Conservation (phyloP, 2,888 invertebrate species). For the Euphydryas editha region DNA sequence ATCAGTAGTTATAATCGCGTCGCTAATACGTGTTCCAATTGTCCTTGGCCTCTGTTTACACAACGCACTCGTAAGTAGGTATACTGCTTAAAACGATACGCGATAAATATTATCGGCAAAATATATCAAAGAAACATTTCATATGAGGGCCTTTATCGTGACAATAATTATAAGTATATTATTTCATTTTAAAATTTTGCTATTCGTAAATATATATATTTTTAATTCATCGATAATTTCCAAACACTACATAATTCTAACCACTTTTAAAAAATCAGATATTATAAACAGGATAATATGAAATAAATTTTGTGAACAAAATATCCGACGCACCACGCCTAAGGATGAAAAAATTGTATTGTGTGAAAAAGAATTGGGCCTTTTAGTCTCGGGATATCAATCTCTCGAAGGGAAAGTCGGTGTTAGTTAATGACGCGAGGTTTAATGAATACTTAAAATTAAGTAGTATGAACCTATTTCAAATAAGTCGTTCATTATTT, state of each 20-base stretch:
- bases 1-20: slow-evolving; percentile 53
- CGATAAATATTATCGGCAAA: slow-evolving; percentile 45
- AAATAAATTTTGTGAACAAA: no score
- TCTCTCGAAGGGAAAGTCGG: no score
- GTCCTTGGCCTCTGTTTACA: slow-evolving; percentile 62
- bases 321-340: no score
- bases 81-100: slow-evolving; percentile 43
- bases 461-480: no score
- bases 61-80: slow-evolving; percentile 31
- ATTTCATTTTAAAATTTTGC: not conserved
- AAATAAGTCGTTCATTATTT: not conserved
- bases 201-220: not conserved
- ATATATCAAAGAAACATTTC: slow-evolving; percentile 27
- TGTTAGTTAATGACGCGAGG: no score
- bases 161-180: not conserved
- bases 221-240: not conserved
- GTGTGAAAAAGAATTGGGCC: no score
- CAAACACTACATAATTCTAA: not conserved
- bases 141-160: slow-evolving; percentile 17
- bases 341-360: no score
- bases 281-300: no score
- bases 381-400: no score
- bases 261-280: not conserved
- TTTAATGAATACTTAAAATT: no score
- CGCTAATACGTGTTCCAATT: slow-evolving; percentile 55